Percentiles rank a stretch among this genome's conserved stretches.
Conservation (phyloP, 2,797 vertebrate species). For the Gobio occitaniae region DNA sequence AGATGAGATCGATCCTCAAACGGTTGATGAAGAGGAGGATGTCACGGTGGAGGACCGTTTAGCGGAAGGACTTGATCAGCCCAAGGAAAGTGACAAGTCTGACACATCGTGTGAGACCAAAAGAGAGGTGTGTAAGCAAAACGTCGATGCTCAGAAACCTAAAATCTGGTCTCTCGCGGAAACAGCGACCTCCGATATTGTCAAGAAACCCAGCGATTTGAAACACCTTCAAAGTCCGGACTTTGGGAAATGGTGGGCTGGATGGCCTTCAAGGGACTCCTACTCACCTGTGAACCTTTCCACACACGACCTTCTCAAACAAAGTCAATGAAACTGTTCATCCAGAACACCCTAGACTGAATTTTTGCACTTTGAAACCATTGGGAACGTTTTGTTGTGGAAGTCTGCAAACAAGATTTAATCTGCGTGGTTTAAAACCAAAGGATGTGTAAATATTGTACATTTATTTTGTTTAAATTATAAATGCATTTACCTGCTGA, state of each 20-base stretch:
- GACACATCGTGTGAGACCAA: slow-evolving; percentile 56
- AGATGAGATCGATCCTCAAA: slow-evolving; percentile 63
- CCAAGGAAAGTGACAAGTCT: slow-evolving; percentile 47
- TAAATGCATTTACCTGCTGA: slow-evolving; percentile 73
- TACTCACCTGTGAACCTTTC: slow-evolving; percentile 71
- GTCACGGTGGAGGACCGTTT: slow-evolving; percentile 60
- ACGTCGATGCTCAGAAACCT: slow-evolving; percentile 80
- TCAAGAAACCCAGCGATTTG: slow-evolving; percentile 66
- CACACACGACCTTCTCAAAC: slow-evolving; percentile 67
- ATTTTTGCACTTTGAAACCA: slow-evolving; percentile 77
- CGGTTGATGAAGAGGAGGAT: slow-evolving; percentile 51
- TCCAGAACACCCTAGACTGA: slow-evolving; percentile 50
- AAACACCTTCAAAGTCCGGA: slow-evolving; percentile 60
- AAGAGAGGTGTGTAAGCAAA: slow-evolving; percentile 73
- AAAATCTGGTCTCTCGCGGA: slow-evolving; percentile 98
- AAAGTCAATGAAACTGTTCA: slow-evolving; percentile 29
- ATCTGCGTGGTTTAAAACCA: slow-evolving; percentile 66
- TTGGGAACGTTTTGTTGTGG: slow-evolving; percentile 49
- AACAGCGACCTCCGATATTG: slow-evolving; percentile 85
- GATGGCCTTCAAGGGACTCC: slow-evolving; percentile 76
- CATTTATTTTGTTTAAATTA: slow-evolving; percentile 82
- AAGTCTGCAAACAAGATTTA: slow-evolving; percentile 62
- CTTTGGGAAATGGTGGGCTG: slow-evolving; percentile 76
- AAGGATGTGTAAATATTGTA: slow-evolving; percentile 82
- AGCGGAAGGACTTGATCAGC: slow-evolving; percentile 50